These are phyloP conservation scores for Gonatopus flavifemur DNA, from an alignment of 1,140 invertebrate species.

Conservation along the genomic window DNA sequence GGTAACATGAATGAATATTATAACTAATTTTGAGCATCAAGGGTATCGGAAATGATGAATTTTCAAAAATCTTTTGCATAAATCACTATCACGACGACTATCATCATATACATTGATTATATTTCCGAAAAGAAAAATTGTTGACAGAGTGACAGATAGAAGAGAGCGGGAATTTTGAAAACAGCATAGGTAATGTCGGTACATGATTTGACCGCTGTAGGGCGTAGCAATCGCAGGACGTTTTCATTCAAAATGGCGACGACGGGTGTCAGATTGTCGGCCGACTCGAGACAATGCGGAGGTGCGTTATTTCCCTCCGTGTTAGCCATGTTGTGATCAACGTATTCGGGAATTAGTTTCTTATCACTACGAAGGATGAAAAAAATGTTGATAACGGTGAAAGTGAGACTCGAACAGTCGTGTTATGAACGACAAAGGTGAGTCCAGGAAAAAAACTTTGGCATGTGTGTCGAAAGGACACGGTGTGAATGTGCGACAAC, in stretches of 20 bases:
- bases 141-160: too few relatives aligned
- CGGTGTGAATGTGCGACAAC: conserved; percentile 23
- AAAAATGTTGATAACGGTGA: conserved; percentile 20
- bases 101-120: too few relatives aligned
- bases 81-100: too few relatives aligned
- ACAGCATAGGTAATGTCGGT: too few relatives aligned
- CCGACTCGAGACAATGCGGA: conserved; percentile 35
- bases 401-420: conserved; percentile 9
- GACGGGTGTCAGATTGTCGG: conserved; percentile 22
- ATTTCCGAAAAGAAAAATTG: too few relatives aligned
- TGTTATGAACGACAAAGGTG: conserved; percentile 7
- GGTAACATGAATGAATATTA: too few relatives aligned
- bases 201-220: not conserved
- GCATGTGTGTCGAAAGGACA: conserved; percentile 24
- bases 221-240: not conserved
- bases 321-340: conserved; percentile 25
- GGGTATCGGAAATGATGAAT: too few relatives aligned
- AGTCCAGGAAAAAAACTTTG: conserved; percentile 21
- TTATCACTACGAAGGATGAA: conserved; percentile 1
- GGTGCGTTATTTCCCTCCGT: conserved; percentile 14
- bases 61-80: too few relatives aligned
- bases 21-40: too few relatives aligned
- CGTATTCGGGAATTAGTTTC: too few relatives aligned
- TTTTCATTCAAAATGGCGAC: conserved; percentile 16
- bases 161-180: too few relatives aligned